Evolutionary conservation across 2,797 vertebrate genomes (phyloP), one percentile per base, ranked within the genome.

Genomic region (Protonibea diacanthus): DNA sequence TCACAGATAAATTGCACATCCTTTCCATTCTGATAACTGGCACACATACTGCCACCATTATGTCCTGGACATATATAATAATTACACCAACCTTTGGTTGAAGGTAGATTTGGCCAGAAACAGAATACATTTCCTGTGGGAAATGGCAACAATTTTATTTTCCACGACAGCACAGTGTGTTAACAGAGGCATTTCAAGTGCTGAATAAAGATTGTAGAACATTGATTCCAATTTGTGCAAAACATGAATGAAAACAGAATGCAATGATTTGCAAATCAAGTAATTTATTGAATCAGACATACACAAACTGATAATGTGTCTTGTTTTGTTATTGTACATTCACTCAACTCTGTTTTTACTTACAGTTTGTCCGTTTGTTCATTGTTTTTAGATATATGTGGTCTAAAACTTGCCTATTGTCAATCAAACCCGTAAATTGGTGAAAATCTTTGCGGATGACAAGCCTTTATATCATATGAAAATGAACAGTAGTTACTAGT

Each of bases 91-190:
- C 6, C 2, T 40, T 62, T 25, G 2, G 9, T 4, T 67, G 27
- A 12, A 59, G 55, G 52, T 14, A 51, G 10, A 71, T 42, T 64
- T 68, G 17, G 23, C n/a, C 6, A 67, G 20, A 57, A 75, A 64
- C 2, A 23, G 2, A 52, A 45, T 1, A 23, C 1, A 12, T 20
- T 47, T 53, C 12, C n/a, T 55, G 3, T 17, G 13, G 17, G 23
- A 33, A 42, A 55, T 49, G 12, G 21, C 6, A 13, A 20, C 15
- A 12, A 9, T 45, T 53, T 56, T 4, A 21, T 45, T 15, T 33
- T 25, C 6, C 9, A 18, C 44, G 18, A 38, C 17, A 59, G 38
- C 12, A 33, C 6, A n/a, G 1, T 23, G 11, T 23, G 18, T 12
- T 53, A 14, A 20, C 29, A 60, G 21, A 38, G 9, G 18, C 48